A percentile compares a stretch with the other conserved stretches of the same genome.
Evolutionary conservation across 2,797 vertebrate genomes (phyloP).

Genomic region (Trachurus trachurus): DNA sequence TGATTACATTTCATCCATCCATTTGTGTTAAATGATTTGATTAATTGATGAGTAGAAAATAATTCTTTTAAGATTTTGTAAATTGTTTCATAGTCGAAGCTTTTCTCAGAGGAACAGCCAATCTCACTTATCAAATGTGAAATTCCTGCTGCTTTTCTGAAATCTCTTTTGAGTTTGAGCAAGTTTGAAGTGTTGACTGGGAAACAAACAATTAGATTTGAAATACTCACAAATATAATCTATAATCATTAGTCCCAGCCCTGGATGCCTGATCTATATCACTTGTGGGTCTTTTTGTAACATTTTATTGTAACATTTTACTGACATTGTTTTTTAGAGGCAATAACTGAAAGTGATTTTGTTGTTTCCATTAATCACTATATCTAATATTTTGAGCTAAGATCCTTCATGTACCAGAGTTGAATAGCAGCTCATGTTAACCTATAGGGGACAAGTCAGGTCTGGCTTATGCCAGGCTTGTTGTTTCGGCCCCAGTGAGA

Average conservation of each 20-base stretch:
- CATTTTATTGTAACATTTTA: neutral
- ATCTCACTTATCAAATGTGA: neutral
- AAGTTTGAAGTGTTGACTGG: neutral
- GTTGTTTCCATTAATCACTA: neutral
- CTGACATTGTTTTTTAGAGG: neutral
- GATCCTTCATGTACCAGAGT: neutral
- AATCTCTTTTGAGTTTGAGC: neutral
- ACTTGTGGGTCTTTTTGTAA: neutral
- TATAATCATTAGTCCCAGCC: neutral
- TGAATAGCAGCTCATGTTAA: constrained; percentile 18
- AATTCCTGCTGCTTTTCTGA: neutral
- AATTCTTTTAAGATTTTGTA: neutral
- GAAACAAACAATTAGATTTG: neutral
- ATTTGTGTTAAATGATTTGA: neutral
- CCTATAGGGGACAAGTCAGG: constrained; percentile 20
- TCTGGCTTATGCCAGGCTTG: constrained; percentile 63
- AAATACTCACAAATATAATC: neutral
- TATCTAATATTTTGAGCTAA: neutral
- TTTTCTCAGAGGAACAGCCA: neutral
- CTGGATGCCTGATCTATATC: neutral
- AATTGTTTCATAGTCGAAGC: neutral
- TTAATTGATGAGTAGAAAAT: neutral
- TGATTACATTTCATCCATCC: rapidly evolving
- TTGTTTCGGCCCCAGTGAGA: constrained; percentile 64
- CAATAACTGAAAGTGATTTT: neutral